Conservation (phyloP, 2,888 invertebrate species). For the Torymus auratus region DNA sequence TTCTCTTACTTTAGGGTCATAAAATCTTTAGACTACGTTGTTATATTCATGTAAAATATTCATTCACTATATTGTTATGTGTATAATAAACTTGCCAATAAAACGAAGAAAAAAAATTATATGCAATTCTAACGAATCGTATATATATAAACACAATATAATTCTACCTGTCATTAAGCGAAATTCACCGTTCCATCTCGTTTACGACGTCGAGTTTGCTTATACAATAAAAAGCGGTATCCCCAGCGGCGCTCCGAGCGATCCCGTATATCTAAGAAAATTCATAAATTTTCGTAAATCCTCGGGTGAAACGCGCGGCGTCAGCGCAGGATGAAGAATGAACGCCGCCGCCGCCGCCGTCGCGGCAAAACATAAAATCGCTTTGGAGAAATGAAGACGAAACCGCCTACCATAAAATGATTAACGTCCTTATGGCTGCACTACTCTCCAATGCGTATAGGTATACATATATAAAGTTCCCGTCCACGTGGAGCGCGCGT, state of each 20-base stretch:
- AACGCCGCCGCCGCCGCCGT: not conserved
- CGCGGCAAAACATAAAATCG: slow-evolving; percentile 1
- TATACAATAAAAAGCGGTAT: slow-evolving; percentile 23
- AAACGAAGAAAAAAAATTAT: no score
- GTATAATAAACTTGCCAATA: no score
- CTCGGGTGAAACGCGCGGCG: not conserved
- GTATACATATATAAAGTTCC: no score
- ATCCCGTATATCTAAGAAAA: slow-evolving; percentile 16
- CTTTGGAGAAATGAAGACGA: slow-evolving; percentile 25
- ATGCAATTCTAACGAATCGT: no score
- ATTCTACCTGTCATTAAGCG: not conserved
- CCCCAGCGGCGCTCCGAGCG: not conserved
- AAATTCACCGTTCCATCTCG: slow-evolving; percentile 5
- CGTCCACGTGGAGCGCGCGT: no score
- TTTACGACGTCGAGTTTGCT: slow-evolving; percentile 19
- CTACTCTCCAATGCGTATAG: not conserved
- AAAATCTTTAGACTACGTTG: no score
- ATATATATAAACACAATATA: no score
- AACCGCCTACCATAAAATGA: slow-evolving; percentile 45
- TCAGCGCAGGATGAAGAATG: slow-evolving; percentile 1
- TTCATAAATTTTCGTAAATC: slow-evolving; percentile 40
- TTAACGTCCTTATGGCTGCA: slow-evolving; percentile 36
- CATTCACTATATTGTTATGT: no score
- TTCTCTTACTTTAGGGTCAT: no score
- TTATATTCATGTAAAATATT: no score